Evolutionary conservation across 2,797 vertebrate species (phyloP).

Genomic region (Synaphobranchus kaupii): DNA sequence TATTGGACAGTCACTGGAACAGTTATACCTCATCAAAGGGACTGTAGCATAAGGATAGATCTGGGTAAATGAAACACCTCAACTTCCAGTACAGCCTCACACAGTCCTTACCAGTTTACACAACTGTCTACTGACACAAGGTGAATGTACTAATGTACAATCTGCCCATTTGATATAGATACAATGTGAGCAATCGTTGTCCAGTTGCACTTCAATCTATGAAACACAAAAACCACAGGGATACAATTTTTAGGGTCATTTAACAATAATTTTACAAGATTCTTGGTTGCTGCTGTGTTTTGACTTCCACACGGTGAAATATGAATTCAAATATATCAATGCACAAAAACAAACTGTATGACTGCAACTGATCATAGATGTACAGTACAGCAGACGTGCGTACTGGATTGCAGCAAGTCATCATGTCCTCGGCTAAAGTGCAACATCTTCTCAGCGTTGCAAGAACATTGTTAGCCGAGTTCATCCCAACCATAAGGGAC

Average conservation of each 20-base stretch:
- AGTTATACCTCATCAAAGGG: neutral
- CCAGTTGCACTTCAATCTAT: conserved; percentile 15
- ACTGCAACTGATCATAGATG: neutral
- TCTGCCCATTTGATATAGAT: neutral
- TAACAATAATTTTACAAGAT: conserved; percentile 12
- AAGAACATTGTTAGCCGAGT: conserved; percentile 23
- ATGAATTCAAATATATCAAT: neutral
- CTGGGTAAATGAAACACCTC: neutral
- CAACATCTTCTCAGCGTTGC: neutral
- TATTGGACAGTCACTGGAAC: conserved; percentile 9
- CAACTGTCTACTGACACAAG: neutral
- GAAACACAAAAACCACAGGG: conserved; percentile 19
- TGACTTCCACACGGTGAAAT: neutral
- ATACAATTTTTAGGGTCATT: conserved; percentile 18
- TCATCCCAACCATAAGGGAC: conserved; percentile 17
- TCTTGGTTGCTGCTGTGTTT: conserved; percentile 12
- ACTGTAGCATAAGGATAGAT: neutral
- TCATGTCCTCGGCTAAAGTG: conserved; percentile 6
- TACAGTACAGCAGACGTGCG: neutral
- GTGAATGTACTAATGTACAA: neutral
- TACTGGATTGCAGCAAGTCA: neutral
- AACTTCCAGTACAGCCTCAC: neutral
- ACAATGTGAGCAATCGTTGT: neutral
- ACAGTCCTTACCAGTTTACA: neutral
- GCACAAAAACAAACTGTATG: neutral